Conservation (phyloP, 2,113 vertebrate species). For the Myrmophylax atrothorax region DNA sequence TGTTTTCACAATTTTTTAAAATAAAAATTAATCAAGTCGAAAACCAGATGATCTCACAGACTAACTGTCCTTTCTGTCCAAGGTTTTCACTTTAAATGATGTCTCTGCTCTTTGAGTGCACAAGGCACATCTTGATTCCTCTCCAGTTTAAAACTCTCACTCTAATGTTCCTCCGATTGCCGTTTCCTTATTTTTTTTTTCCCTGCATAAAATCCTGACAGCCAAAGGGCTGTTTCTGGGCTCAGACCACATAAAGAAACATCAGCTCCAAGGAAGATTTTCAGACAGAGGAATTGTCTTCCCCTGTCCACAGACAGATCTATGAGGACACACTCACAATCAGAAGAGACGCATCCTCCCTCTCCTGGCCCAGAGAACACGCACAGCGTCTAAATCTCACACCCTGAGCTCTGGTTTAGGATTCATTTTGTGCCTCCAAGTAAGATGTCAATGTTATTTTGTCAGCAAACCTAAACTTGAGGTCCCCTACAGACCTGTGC, state of each 20-base stretch:
- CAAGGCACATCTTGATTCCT: background rate
- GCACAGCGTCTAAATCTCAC: background rate
- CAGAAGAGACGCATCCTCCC: background rate
- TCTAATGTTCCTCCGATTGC: background rate
- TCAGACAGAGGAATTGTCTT: background rate
- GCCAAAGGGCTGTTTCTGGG: background rate
- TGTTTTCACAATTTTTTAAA: background rate
- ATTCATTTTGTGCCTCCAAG: background rate
- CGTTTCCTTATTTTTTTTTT: background rate
- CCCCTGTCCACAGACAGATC: background rate
- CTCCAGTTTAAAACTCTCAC: background rate
- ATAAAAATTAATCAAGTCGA: background rate
- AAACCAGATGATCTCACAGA: background rate
- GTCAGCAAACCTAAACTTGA: background rate
- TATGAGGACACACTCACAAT: background rate
- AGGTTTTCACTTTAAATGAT: background rate
- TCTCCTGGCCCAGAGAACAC: background rate
- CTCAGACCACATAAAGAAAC: background rate
- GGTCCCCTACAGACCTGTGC: background rate
- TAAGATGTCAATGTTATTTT: background rate
- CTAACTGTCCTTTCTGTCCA: background rate
- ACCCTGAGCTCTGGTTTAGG: background rate
- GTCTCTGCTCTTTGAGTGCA: rapidly evolving
- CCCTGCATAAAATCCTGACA: background rate
- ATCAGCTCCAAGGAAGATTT: background rate